These are phyloP conservation scores for Crocidura indochinensis DNA, from an alignment of 2,797 vertebrate genomes.

Conservation along the genomic window DNA sequence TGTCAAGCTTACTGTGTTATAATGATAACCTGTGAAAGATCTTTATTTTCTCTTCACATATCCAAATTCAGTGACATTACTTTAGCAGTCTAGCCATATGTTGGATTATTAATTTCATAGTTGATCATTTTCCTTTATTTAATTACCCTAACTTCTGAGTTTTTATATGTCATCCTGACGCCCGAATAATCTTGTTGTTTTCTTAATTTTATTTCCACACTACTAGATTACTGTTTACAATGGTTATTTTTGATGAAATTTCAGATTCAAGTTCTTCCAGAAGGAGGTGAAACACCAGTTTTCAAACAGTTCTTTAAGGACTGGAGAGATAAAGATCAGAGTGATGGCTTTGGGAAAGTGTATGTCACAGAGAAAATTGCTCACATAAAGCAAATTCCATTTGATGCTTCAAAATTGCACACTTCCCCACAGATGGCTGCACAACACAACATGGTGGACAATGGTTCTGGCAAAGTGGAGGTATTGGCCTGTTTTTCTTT, in stretches of 20 bases:
- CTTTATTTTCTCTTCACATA: not conserved
- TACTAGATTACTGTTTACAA: not conserved
- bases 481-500: constrained; percentile 83
- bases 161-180: not conserved
- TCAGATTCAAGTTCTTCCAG: constrained; percentile 96
- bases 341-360: constrained; percentile 94
- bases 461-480: constrained; percentile 94
- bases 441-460: constrained; percentile 96
- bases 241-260: constrained; percentile 69
- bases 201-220: not conserved
- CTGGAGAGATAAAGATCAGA: constrained; percentile 95
- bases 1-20: not conserved
- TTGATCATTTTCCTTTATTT: not conserved
- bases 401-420: constrained; percentile 95
- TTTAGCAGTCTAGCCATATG: not conserved
- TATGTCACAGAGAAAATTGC: constrained; percentile 95
- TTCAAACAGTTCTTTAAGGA: constrained; percentile 96
- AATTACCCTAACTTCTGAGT: not conserved
- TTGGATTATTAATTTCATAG: not conserved
- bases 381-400: constrained; percentile 93
- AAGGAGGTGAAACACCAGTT: constrained; percentile 95
- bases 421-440: constrained; percentile 95
- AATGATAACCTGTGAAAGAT: not conserved
- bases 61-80: not conserved
- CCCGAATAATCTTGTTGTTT: not conserved